Conservation (phyloP, 2,888 invertebrate genomes). For the Lepidonotus clava region DNA sequence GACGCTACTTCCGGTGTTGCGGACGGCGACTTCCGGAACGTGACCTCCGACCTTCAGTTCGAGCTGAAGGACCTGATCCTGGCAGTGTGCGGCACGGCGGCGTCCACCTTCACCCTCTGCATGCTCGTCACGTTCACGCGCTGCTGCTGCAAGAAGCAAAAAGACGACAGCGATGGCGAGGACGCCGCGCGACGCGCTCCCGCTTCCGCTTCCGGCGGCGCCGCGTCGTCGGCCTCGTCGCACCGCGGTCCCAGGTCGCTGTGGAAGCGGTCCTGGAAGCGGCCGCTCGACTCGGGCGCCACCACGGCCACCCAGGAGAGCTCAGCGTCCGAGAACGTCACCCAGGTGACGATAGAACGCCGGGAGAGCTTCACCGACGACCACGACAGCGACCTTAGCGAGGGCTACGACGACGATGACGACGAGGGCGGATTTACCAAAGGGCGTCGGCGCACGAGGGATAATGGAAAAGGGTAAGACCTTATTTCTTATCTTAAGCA, state of each 20-base stretch:
- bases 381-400: not conserved
- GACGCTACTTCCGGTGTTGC: not conserved
- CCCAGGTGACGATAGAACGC: conserved; percentile 50
- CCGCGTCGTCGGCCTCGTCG: not conserved
- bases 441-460: not conserved
- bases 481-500: not conserved
- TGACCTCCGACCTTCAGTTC: conserved; percentile 17
- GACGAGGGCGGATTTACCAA: conserved; percentile 49
- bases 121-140: conserved; percentile 73
- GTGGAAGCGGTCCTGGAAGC: conserved; percentile 48
- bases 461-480: not conserved
- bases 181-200: conserved; percentile 23
- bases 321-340: conserved; percentile 17
- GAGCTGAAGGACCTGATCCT: conserved; percentile 66
- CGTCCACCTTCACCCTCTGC: conserved; percentile 69
- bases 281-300: conserved; percentile 28
- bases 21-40: not conserved
- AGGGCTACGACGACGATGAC: conserved; percentile 21
- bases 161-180: conserved; percentile 50
- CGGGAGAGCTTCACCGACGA: conserved; percentile 13
- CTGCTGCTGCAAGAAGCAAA: conserved; percentile 72
- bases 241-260: conserved; percentile 10
- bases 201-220: not conserved
- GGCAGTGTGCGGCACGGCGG: conserved; percentile 67
- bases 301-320: conserved; percentile 23